Evolutionary conservation across 2,888 invertebrate genomes (phyloP).

Genomic region (Campoplex nolae): DNA sequence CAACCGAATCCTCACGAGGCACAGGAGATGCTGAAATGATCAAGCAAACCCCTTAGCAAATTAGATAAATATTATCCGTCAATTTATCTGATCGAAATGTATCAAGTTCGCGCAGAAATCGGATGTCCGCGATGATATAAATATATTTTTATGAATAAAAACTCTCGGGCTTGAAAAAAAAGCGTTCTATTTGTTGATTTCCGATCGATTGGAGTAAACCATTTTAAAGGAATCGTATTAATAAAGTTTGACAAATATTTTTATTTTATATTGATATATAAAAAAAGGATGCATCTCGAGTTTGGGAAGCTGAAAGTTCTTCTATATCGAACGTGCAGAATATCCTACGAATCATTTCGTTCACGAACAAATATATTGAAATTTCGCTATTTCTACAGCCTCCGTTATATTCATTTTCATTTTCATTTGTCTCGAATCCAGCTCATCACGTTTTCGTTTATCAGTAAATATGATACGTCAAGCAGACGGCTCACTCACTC

Average conservation of each 20-base stretch:
- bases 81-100: constrained; percentile 4
- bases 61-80: constrained; percentile 1
- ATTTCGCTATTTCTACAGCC: not conserved
- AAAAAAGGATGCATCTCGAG: not conserved
- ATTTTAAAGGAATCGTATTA: not conserved
- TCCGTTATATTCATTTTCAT: not conserved
- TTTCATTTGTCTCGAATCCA: not conserved
- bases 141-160: not conserved
- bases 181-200: not conserved
- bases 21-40: constrained; percentile 23
- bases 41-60: constrained; percentile 21
- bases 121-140: not conserved
- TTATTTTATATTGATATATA: no score
- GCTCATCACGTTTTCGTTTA: no score
- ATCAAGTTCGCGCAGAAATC: not conserved
- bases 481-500: not conserved
- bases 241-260: not conserved
- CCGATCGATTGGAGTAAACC: not conserved
- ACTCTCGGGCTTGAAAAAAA: not conserved
- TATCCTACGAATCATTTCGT: not conserved
- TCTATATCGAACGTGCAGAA: not conserved
- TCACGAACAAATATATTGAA: not conserved
- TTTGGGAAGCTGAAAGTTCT: not conserved
- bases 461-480: no score
- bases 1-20: not conserved